Evolutionary conservation across 2,113 vertebrate species (phyloP).

Genomic region (Scophthalmus maximus): DNA sequence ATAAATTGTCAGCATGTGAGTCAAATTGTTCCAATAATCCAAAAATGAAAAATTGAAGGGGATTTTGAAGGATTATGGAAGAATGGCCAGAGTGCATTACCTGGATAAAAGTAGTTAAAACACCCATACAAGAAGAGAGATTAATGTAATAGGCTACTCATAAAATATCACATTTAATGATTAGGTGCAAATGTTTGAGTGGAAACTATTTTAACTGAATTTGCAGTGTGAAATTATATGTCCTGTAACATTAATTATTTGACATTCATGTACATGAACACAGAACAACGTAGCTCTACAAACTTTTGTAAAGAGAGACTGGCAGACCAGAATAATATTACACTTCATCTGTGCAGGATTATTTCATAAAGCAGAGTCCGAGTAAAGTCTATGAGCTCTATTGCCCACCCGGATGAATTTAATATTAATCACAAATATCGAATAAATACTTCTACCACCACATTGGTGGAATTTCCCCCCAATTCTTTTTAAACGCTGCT

Average conservation of each 20-base stretch:
- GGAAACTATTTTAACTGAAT: neutral
- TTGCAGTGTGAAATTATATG: neutral
- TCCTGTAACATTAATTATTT: neutral
- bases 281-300: neutral
- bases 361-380: no score
- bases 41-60: neutral
- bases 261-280: neutral
- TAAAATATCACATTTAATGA: no score
- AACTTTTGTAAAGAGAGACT: neutral
- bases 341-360: no score
- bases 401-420: no score
- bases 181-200: neutral
- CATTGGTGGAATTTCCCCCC: no score
- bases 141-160: no score
- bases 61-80: neutral
- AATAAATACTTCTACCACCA: no score
- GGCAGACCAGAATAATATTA: no score
- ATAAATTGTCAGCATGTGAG: slow-evolving; percentile 24
- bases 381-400: no score
- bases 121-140: no score
- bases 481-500: no score
- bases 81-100: neutral
- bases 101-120: neutral
- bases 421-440: no score
- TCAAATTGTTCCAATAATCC: slow-evolving; percentile 12